These are phyloP conservation scores for Phycodurus eques DNA, from an alignment of 2,113 vertebrate genomes.

Conservation along the genomic window DNA sequence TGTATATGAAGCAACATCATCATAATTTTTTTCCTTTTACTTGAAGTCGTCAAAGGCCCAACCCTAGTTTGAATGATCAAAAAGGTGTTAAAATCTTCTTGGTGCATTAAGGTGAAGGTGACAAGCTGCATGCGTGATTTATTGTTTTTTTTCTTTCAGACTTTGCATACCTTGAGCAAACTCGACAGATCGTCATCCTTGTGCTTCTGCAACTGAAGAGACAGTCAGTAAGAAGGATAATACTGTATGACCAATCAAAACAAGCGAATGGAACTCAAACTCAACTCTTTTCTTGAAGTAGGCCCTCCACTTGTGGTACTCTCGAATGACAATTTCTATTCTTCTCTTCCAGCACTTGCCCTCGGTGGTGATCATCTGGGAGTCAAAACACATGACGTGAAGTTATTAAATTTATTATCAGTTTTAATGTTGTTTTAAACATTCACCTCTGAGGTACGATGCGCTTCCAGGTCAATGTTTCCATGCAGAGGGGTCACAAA, in stretches of 20 bases:
- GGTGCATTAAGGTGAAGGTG: background rate
- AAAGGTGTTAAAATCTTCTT: background rate
- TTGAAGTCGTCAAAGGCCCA: no score
- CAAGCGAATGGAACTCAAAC: background rate
- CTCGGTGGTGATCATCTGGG: conserved; percentile 74
- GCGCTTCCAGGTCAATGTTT: conserved; percentile 82
- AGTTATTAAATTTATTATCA: background rate
- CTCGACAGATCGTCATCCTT: conserved; percentile 98
- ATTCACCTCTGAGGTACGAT: conserved; percentile 84
- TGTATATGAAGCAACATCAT: background rate
- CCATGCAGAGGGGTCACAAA: conserved; percentile 93
- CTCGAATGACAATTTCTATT: conserved; percentile 93
- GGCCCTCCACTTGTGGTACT: conserved; percentile 98
- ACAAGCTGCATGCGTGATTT: conserved; percentile 7
- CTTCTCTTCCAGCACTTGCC: conserved; percentile 92
- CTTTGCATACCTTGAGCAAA: conserved; percentile 84
- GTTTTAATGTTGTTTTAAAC: background rate
- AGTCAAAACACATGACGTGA: background rate
- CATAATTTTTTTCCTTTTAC: no score
- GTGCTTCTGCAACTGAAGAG: conserved; percentile 88
- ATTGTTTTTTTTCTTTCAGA: background rate
- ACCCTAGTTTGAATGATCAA: background rate
- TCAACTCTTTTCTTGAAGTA: conserved; percentile 98
- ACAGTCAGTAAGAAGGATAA: background rate
- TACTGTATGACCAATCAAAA: background rate